Evolutionary conservation across 1,140 invertebrate species (phyloP), one percentile per base, ranked within the genome.

Genomic region (Varroa destructor): DNA sequence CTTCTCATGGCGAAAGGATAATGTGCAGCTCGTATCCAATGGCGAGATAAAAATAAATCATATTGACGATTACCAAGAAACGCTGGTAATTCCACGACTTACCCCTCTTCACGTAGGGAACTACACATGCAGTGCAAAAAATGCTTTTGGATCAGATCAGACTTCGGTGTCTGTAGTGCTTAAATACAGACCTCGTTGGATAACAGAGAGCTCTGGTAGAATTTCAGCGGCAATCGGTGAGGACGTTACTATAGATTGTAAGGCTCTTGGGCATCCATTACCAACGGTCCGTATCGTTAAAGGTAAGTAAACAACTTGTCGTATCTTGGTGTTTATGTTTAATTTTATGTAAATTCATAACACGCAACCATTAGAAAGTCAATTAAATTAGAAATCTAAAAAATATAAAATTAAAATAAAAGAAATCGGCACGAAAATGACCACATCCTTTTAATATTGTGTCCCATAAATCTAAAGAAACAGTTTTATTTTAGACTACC

Each of bases 61-160:
- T 40, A 5, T 67, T 12, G 61, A 67, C 40, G 61, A 67, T 43
- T 67, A 67, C 46, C 61, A 67, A 37, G 61, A 67, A 67, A 40
- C 40, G 12, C 61, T 67, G 40, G 12, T 67, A 14, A 67, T 67
- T 67, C 61, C 61, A 12, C 40, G 61, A 36, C 46, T 67, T 12
- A 67, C 14, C 14, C 12, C 61, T 12, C 40, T 43, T 14, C 14
- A 88, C 79, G 81, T 84, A 72, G 88, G 88, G 10, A 86, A 87
- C 76, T 89, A 89, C 78, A 86, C 87, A n/a, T 90, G 88, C 79
- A 79, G 84, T 51, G 88, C 85, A 42, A 83, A 81, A 74, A 89
- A 89, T 80, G 79, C 81, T 58, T 87, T 86, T 56, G 86, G 86
- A 73, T 80, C 79, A 71, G 81, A 83, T 71, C 83, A 81, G 72